Evolutionary conservation across 2,888 invertebrate genomes (phyloP).

Genomic region (Plagiodera versicolora): DNA sequence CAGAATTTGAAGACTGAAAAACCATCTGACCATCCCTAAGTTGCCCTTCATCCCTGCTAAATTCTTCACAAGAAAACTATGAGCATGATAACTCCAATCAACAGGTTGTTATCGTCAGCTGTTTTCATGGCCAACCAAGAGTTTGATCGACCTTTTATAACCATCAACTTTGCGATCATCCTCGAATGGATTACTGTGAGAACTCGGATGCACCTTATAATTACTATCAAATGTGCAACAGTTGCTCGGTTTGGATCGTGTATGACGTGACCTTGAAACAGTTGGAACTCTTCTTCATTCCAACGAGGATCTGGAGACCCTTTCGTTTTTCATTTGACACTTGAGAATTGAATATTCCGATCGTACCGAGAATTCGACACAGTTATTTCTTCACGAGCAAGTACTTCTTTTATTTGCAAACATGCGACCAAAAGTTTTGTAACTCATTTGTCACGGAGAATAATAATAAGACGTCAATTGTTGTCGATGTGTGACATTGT

Average conservation of each 20-base stretch:
- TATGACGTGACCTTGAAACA: conserved; percentile 13
- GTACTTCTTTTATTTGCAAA: conserved; percentile 12
- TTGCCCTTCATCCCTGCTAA: no score
- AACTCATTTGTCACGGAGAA: conserved; percentile 10
- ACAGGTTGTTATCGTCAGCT: not conserved
- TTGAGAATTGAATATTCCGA: conserved; percentile 11
- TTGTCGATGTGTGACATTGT: not conserved
- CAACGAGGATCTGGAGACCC: conserved; percentile 15
- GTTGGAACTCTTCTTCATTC: conserved; percentile 23
- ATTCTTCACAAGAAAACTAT: no score
- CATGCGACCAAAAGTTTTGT: conserved; percentile 15
- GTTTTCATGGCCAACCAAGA: not conserved
- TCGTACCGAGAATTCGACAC: conserved; percentile 10
- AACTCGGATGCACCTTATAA: conserved; percentile 21
- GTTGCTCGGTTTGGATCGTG: conserved; percentile 14
- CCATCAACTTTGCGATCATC: not conserved
- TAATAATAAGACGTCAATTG: conserved; percentile 18
- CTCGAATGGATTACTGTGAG: conserved; percentile 15
- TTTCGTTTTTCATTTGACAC: conserved; percentile 9
- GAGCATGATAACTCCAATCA: not conserved
- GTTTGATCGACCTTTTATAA: not conserved
- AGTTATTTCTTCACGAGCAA: conserved; percentile 13
- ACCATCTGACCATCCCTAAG: no score
- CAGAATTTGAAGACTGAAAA: no score
- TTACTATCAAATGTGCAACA: conserved; percentile 24